phyloP scores from a whole-genome alignment of 2,797 vertebrate species.

The Ciconia nigra region DNA sequence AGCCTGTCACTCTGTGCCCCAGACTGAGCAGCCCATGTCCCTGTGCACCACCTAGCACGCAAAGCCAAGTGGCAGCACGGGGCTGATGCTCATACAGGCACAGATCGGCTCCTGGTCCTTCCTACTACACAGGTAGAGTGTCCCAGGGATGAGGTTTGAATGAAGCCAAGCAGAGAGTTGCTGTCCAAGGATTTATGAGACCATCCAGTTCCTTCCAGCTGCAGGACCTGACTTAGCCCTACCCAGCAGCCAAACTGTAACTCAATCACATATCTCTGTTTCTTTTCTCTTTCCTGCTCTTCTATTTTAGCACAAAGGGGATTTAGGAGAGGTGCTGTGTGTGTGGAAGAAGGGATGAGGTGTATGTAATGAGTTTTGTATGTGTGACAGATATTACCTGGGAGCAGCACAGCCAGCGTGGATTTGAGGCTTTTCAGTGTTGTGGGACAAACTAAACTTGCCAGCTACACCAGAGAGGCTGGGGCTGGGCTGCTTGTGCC shows the following conservation, averaged over 20 bases:
- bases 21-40: fast-evolving
- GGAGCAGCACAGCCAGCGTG: background rate
- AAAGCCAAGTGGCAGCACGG: background rate
- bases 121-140: background rate
- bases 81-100: background rate
- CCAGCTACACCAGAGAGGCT: background rate
- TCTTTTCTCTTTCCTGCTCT: background rate
- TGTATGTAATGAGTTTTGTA: background rate
- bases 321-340: background rate
- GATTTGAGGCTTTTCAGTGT: background rate
- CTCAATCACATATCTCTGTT: background rate
- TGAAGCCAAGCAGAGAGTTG: background rate
- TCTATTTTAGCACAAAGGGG: background rate
- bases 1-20: background rate
- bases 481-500: background rate
- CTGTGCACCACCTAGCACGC: fast-evolving
- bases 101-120: background rate
- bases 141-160: background rate
- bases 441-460: background rate
- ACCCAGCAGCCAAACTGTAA: background rate
- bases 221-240: background rate
- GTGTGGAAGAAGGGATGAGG: background rate
- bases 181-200: background rate
- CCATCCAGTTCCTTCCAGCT: background rate
- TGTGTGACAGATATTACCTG: background rate